Conservation (phyloP, 2,113 vertebrate species). For the Eleginops maclovinus region DNA sequence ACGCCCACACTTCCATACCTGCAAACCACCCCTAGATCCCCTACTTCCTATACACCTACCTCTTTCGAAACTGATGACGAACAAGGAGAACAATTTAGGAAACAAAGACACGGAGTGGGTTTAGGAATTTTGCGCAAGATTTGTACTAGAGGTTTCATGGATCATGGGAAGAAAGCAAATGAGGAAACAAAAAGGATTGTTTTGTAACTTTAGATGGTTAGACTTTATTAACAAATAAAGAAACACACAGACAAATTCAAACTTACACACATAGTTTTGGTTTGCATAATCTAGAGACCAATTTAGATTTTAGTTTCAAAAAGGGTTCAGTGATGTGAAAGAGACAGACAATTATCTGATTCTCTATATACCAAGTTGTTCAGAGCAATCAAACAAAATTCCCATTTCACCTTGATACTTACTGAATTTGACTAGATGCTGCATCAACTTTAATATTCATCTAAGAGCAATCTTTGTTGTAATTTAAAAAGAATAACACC, state of each 20-base stretch:
- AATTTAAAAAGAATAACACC: not conserved
- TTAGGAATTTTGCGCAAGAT: conserved; percentile 32
- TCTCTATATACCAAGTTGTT: not conserved
- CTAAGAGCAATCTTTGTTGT: too few relatives aligned
- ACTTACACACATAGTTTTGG: not conserved
- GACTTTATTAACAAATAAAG: not conserved
- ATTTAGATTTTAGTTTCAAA: not conserved
- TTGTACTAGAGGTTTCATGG: not conserved
- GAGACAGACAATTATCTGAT: not conserved
- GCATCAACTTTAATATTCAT: not conserved
- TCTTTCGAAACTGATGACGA: conserved; percentile 64
- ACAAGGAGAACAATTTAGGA: conserved; percentile 22
- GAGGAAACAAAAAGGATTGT: conserved; percentile 23
- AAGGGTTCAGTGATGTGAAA: not conserved
- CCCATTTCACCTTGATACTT: not conserved
- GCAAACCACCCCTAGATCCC: not conserved
- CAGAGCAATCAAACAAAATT: not conserved
- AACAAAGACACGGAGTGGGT: conserved; percentile 1
- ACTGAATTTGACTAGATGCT: not conserved
- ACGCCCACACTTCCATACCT: conserved; percentile 25
- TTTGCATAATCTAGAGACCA: not conserved
- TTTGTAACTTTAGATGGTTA: conserved; percentile 4
- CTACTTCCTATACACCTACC: not conserved
- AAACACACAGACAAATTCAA: not conserved
- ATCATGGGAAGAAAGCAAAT: conserved; percentile 20